Base-by-base conservation (phyloP, 2,888 invertebrate genomes). In the Meta bourneti region DNA sequence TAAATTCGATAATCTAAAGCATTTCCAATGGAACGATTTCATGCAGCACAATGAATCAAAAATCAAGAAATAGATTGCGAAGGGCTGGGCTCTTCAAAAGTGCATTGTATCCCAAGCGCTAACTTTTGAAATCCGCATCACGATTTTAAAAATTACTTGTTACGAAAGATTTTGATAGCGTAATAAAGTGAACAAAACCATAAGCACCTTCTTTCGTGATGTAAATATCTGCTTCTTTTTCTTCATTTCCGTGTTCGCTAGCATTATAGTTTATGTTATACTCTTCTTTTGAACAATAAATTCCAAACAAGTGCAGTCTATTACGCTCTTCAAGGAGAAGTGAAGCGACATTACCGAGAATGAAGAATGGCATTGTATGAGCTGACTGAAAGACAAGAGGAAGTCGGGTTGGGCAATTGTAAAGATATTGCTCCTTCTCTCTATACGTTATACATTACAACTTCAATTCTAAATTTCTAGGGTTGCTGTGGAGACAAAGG, bases 251-350 rank as follows among this genome's bases (percentile, higher is more conserved):
- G 7, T 34, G 13, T 11, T 19, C 72, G 16, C 61, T 84, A 61
- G 54, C 11, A n/a, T 74, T 74, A 54, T 54, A n/a, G 61, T 75
- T 61, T 75, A 84, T 52, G 84, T 51, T 75, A 54, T 75, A 52
- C 84, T 75, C 75, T 71, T 71, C 72, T 74, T 74, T 74, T 49
- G 34, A 78, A 70, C 79, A 85, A 90, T 90, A 85, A 90, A 90
- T 90, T 90, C 72, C 48, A 74, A 85, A 90, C 84, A 78, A 85
- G 85, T 84, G 80, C 70, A 72, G 88, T 85, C 80, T 80, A 85
- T 90, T 85, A 80, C 78, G 20, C 79, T 72, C 85, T 80, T 61
- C 69, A 80, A 90, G 69, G 34, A 84, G 61, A 61, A 16, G 9
- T 34, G 34, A 34, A 34, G 79, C 69, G 70, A 84, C 79, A 84